Conservation (phyloP, 2,888 invertebrate species). For the Cylindroiulus punctatus region DNA sequence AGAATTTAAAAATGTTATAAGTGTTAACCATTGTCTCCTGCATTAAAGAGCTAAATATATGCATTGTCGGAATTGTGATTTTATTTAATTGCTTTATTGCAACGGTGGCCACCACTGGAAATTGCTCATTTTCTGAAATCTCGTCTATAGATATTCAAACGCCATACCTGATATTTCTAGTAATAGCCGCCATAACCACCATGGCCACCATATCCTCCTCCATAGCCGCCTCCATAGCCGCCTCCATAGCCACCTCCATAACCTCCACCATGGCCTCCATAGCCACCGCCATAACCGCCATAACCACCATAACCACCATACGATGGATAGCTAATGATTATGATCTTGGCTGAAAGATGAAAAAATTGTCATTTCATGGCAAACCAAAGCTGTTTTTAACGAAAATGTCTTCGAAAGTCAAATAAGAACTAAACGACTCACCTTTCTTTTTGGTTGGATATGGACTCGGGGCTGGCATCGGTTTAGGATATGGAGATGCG, state of each 20-base stretch:
- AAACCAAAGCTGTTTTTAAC: neutral
- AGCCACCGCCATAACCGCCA: neutral
- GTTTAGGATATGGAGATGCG: slow-evolving; percentile 28
- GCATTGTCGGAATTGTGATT: too few relatives aligned
- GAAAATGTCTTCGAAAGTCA: neutral
- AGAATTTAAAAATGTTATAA: too few relatives aligned
- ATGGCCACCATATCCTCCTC: slow-evolving; percentile 27
- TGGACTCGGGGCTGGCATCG: slow-evolving; percentile 23
- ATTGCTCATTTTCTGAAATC: too few relatives aligned
- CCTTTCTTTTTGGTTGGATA: slow-evolving; percentile 46
- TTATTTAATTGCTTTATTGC: too few relatives aligned
- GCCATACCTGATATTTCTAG: slow-evolving; percentile 28
- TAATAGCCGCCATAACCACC: slow-evolving; percentile 36
- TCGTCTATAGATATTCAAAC: neutral
- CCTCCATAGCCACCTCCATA: neutral
- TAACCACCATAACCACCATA: slow-evolving; percentile 39
- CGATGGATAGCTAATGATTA: slow-evolving; percentile 16
- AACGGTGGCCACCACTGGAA: too few relatives aligned
- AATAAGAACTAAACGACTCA: neutral
- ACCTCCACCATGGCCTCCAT: neutral
- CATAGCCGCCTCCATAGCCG: neutral
- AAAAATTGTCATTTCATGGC: neutral
- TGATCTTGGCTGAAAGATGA: neutral
- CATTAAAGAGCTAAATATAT: too few relatives aligned
- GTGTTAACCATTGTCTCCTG: too few relatives aligned